A percentile compares a stretch with the other conserved stretches of the same genome.
These are phyloP conservation scores for Osmoderma eremita DNA, from an alignment of 2,888 invertebrate genomes.

Conservation along the genomic window DNA sequence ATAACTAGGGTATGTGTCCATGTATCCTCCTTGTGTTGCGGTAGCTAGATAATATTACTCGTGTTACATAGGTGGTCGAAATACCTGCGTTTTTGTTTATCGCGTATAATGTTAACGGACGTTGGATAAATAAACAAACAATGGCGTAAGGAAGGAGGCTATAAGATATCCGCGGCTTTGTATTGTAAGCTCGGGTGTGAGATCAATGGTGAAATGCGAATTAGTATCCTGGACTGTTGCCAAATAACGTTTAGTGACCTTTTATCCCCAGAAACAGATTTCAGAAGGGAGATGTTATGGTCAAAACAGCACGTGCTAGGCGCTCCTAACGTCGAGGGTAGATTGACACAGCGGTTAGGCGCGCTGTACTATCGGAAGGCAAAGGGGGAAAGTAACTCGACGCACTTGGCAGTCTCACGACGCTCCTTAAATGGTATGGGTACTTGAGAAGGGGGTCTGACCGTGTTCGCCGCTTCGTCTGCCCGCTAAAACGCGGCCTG, in stretches of 20 bases:
- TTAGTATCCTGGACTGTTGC: slow-evolving; percentile 39
- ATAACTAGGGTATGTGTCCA: background rate
- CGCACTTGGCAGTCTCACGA: slow-evolving; percentile 62
- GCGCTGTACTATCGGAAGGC: slow-evolving; percentile 44
- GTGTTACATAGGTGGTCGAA: background rate
- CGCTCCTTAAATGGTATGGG: slow-evolving; percentile 64
- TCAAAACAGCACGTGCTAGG: slow-evolving; percentile 46
- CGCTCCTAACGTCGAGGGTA: slow-evolving; percentile 46
- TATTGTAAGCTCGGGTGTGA: no score
- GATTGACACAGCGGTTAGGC: slow-evolving; percentile 45
- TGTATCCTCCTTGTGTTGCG: background rate
- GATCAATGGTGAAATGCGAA: slow-evolving; percentile 36
- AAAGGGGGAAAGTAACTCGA: slow-evolving; percentile 57
- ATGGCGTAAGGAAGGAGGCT: slow-evolving; percentile 24
- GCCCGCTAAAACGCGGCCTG: background rate
- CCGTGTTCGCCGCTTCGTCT: slow-evolving; percentile 25
- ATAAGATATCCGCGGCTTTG: background rate
- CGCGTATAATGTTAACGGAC: slow-evolving; percentile 3
- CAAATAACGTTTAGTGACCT: slow-evolving; percentile 42
- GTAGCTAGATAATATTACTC: background rate
- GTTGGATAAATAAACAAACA: slow-evolving; percentile 33
- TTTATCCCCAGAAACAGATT: slow-evolving; percentile 31
- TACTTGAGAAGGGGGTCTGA: slow-evolving; percentile 62
- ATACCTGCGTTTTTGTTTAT: background rate
- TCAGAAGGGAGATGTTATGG: slow-evolving; percentile 33